These are phyloP conservation scores for Scrobipalpa costella DNA, from an alignment of 2,888 invertebrate genomes.

Conservation along the genomic window DNA sequence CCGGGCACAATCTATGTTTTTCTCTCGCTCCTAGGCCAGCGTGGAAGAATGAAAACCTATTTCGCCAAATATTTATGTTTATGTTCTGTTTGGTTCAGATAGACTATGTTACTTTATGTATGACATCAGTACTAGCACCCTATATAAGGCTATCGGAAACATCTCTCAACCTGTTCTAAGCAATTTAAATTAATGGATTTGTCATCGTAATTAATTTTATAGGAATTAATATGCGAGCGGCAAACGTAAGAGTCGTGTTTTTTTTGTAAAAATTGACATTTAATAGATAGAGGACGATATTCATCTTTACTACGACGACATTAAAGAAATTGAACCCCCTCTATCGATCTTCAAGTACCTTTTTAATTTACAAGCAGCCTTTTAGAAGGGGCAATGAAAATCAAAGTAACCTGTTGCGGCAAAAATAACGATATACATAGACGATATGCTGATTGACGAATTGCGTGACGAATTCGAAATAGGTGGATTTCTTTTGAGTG, in stretches of 20 bases:
- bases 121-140: too few species aligned
- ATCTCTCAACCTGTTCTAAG: conserved; percentile 58
- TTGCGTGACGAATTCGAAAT: conserved; percentile 80
- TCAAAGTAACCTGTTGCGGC: conserved; percentile 10
- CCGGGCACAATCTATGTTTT: too few species aligned
- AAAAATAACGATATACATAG: conserved; percentile 32
- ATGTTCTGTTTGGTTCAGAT: too few species aligned
- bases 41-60: too few species aligned
- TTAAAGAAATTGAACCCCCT: too few species aligned
- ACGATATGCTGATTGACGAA: conserved; percentile 79
- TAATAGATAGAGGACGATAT: conserved; percentile 70
- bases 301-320: neutral
- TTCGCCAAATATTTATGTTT: too few species aligned
- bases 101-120: too few species aligned
- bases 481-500: conserved; percentile 78
- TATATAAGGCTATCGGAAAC: conserved; percentile 34
- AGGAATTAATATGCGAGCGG: conserved; percentile 79
- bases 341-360: too few species aligned
- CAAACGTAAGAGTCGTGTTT: conserved; percentile 68
- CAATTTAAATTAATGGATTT: conserved; percentile 78
- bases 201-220: conserved; percentile 80
- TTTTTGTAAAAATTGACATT: conserved; percentile 74
- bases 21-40: too few species aligned
- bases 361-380: neutral
- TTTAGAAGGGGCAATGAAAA: neutral